Evolutionary conservation across 2,797 vertebrate species (phyloP).

Genomic region (Sebastes miniatus): DNA sequence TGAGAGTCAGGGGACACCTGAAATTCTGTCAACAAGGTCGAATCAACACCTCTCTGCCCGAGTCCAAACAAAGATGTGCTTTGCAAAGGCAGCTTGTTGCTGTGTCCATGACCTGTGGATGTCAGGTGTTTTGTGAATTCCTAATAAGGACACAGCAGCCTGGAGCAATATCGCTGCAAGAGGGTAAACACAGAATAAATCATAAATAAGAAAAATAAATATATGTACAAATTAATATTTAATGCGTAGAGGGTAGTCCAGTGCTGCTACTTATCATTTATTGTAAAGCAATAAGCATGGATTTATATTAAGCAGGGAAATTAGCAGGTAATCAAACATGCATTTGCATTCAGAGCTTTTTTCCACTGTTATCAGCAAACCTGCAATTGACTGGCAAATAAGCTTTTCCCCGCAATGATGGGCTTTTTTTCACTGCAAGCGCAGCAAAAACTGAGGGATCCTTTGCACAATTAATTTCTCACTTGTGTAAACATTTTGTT

Average conservation of each 20-base stretch:
- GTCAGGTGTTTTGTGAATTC: background rate
- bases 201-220: background rate
- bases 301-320: background rate
- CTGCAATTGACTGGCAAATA: background rate
- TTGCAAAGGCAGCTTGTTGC: background rate
- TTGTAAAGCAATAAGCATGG: background rate
- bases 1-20: background rate
- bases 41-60: background rate
- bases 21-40: background rate
- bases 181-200: background rate
- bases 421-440: background rate
- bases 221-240: background rate
- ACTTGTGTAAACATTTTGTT: constrained; percentile 33
- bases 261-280: background rate
- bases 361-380: background rate
- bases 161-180: background rate
- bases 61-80: background rate
- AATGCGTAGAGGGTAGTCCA: background rate
- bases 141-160: background rate
- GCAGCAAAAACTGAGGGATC: constrained; percentile 5
- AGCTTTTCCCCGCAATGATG: background rate
- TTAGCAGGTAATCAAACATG: background rate
- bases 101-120: background rate
- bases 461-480: constrained; percentile 23
- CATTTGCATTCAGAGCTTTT: constrained; percentile 3